Evolutionary conservation across 2,113 vertebrate species (phyloP).

Genomic region (Xyliphius kryptos): DNA sequence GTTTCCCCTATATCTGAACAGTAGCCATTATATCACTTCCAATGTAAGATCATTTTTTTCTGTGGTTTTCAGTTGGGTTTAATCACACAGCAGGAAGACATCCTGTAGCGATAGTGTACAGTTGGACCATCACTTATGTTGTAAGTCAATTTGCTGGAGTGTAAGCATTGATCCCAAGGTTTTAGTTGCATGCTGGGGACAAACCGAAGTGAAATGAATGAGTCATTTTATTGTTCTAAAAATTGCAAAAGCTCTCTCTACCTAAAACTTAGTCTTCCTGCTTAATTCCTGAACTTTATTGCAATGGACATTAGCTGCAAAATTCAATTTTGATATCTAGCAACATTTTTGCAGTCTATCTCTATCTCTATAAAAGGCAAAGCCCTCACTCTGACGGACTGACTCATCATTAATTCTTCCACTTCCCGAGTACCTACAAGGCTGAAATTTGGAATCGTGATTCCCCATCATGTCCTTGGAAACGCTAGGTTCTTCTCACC

Average conservation of each 20-base stretch:
- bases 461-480: too few species aligned
- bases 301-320: too few species aligned
- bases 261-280: neutral
- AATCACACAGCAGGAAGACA: conserved; percentile 52
- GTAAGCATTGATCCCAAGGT: conserved; percentile 38
- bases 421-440: too few species aligned
- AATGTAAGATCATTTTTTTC: conserved; percentile 48
- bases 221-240: conserved; percentile 11
- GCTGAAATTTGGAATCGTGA: too few species aligned
- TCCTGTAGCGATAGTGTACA: conserved; percentile 40
- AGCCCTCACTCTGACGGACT: too few species aligned
- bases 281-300: too few species aligned
- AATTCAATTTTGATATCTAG: too few species aligned
- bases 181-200: conserved; percentile 44
- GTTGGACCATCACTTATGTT: conserved; percentile 42
- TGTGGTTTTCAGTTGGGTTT: conserved; percentile 35
- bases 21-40: conserved; percentile 44
- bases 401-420: too few species aligned
- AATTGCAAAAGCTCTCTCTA: neutral
- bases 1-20: conserved; percentile 22
- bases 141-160: conserved; percentile 32
- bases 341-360: too few species aligned
- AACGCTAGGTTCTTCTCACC: too few species aligned
- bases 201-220: conserved; percentile 39
- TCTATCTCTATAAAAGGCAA: too few species aligned